A percentile compares a stretch with the other conserved stretches of the same genome.
Conservation (phyloP, 2,113 vertebrate species). For the Equus przewalskii region DNA sequence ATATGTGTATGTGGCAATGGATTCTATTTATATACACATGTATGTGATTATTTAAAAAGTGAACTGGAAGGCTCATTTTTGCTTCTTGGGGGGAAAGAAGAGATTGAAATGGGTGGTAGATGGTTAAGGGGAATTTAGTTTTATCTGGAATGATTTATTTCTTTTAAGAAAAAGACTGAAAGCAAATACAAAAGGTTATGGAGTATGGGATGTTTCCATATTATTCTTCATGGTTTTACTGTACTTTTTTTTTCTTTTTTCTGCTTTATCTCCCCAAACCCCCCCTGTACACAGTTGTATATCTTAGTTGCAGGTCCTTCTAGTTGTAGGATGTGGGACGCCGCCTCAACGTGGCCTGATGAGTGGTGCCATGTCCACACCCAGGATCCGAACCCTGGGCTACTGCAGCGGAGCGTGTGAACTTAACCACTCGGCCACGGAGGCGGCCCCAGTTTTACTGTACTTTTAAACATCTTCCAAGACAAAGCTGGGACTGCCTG, state of each 20-base stretch:
- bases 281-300: too few species aligned
- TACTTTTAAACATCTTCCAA: neutral
- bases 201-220: neutral
- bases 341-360: too few species aligned
- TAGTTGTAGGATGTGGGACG: too few species aligned
- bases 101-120: neutral
- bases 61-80: neutral
- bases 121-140: neutral
- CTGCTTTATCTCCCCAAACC: too few species aligned
- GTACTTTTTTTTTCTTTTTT: neutral
- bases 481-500: neutral
- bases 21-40: accelerated
- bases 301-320: too few species aligned
- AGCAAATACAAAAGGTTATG: neutral
- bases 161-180: neutral
- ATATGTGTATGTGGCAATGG: accelerated
- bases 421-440: too few species aligned
- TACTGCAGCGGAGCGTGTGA: too few species aligned
- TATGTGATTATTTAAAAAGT: neutral
- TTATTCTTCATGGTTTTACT: neutral
- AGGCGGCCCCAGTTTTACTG: too few species aligned
- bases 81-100: neutral
- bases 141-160: neutral
- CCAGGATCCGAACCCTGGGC: too few species aligned
- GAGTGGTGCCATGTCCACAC: too few species aligned